Percentiles rank a stretch among this genome's conserved stretches.
Conservation (phyloP, 2,888 invertebrate genomes). For the Caenorhabditis auriculariae region DNA sequence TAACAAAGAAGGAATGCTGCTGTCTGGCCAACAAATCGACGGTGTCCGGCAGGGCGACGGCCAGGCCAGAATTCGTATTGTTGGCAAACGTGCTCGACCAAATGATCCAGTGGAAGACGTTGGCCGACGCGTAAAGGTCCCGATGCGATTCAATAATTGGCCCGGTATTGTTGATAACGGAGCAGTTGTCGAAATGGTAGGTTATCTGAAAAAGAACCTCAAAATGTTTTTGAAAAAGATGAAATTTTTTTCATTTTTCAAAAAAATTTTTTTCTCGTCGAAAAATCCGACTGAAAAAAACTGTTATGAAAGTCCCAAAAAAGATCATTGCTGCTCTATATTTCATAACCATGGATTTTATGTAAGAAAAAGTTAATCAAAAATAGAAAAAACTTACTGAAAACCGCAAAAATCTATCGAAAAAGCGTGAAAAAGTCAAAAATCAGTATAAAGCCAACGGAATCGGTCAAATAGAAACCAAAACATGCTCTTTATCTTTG, state of each 20-base stretch:
- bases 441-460: too few relatives aligned
- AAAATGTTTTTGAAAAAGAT: not conserved
- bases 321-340: too few relatives aligned
- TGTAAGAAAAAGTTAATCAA: too few relatives aligned
- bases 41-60: slow-evolving; percentile 77
- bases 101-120: slow-evolving; percentile 87
- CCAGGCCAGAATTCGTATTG: slow-evolving; percentile 83
- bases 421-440: too few relatives aligned
- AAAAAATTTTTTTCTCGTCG: too few relatives aligned
- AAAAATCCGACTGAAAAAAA: too few relatives aligned
- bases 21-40: slow-evolving; percentile 54
- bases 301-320: too few relatives aligned
- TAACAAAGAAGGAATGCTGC: slow-evolving; percentile 48
- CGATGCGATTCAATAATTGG: slow-evolving; percentile 73
- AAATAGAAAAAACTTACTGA: too few relatives aligned
- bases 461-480: too few relatives aligned
- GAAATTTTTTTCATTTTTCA: not conserved
- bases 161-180: slow-evolving; percentile 82
- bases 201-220: slow-evolving; percentile 73
- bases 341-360: too few relatives aligned
- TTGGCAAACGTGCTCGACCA: slow-evolving; percentile 72
- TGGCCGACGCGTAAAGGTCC: slow-evolving; percentile 91
- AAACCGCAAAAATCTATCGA: too few relatives aligned
- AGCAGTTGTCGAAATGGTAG: slow-evolving; percentile 81
- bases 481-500: too few relatives aligned